phyloP scores from a whole-genome alignment of 1,140 invertebrate species.

The Drosophila funebris region DNA sequence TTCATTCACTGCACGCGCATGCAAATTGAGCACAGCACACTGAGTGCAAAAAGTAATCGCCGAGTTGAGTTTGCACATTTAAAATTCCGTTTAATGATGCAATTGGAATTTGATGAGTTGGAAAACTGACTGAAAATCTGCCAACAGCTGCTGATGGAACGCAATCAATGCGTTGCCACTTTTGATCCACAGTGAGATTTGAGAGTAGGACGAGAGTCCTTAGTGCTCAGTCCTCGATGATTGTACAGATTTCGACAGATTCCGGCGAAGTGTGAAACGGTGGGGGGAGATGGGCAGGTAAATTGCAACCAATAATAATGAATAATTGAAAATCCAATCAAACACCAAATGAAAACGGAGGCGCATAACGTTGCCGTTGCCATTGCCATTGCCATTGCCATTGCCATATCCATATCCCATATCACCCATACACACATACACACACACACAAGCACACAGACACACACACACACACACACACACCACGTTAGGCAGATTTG shows the following conservation, averaged over 20 bases:
- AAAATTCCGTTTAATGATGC: constrained; percentile 83
- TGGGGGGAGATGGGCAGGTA: constrained; percentile 50
- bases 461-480: constrained; percentile 1
- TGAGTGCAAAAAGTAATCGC: constrained; percentile 16
- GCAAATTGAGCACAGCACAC: constrained; percentile 26
- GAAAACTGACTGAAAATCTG: constrained; percentile 66
- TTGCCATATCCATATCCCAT: constrained; percentile 51
- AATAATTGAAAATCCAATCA: constrained; percentile 84
- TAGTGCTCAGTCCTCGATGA: background rate
- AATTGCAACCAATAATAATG: constrained; percentile 84
- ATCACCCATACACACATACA: constrained; percentile 13
- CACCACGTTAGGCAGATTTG: constrained; percentile 25
- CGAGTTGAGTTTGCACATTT: constrained; percentile 36
- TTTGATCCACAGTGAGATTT: constrained; percentile 3
- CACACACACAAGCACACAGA: constrained; percentile 6
- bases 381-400: constrained; percentile 42
- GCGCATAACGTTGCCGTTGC: constrained; percentile 36
- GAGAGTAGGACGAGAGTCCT: background rate
- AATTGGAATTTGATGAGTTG: constrained; percentile 82
- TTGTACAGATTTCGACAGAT: background rate
- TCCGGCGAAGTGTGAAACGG: background rate
- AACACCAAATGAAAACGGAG: constrained; percentile 83
- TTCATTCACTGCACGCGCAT: background rate
- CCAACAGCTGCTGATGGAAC: constrained; percentile 44
- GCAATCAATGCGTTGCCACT: constrained; percentile 77